Evolutionary conservation across 2,888 invertebrate species (phyloP), one percentile per base, ranked within the genome.

Genomic region (Epinotia nisella): DNA sequence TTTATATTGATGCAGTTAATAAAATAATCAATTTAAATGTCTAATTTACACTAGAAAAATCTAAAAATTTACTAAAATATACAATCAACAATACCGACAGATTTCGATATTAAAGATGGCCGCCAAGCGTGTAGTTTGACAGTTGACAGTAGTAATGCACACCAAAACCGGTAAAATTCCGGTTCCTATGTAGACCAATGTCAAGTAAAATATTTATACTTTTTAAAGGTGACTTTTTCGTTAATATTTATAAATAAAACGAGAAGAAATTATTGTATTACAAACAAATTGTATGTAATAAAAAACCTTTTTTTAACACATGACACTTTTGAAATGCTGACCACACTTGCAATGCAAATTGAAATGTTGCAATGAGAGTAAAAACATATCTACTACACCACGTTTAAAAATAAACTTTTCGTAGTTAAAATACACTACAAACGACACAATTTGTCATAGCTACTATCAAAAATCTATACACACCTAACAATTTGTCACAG

Each of bases 51-150:
- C 49, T 58, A n/a, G 49, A 5, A 64, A 71, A 41, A 9, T 13
- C 41, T 58, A 61, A 55, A 49, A 49, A 45, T 51, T 56, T 60
- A 10, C 13, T 56, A 62, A 49, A 67, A 74, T 74, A 68, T 68
- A 75, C 71, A 67, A 61, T 69, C 64, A 64, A 71, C 76, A 76
- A 75, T 61, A 74, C 76, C 74, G 74, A 77, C 65, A 75, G 61
- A 73, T 67, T 64, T 58, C 73, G 74, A 65, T 41, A 55, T 65
- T 45, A 70, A 75, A 78, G 69, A 78, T 77, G 78, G 78, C 78
- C 62, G 76, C 75, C 68, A 70, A 75, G 77, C 75, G 74, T 76
- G 74, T 61, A 60, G 68, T 74, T 76, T 78, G 78, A 77, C 76
- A 76, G 65, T 74, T 73, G 75, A 70, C 74, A 53, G 10, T 41